Percentiles rank a stretch among this genome's conserved stretches.
Evolutionary conservation across 2,888 invertebrate species (phyloP).

Genomic region (Himalopsyche kuldschensis): DNA sequence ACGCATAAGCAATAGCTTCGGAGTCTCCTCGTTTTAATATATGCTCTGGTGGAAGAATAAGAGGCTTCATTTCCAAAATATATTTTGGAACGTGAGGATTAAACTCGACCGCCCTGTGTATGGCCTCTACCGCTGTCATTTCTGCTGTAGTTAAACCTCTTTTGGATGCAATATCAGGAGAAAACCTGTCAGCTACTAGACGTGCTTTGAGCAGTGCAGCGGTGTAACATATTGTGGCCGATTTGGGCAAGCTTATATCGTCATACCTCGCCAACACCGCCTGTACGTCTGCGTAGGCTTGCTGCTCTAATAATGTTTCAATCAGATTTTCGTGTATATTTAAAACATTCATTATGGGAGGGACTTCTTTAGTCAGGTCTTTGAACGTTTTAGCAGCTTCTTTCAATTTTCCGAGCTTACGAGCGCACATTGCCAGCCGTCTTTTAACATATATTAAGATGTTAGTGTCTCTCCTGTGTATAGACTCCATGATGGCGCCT

Average conservation of each 20-base stretch:
- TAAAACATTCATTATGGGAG: slow-evolving; percentile 90
- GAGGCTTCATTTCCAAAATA: slow-evolving; percentile 90
- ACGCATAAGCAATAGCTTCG: slow-evolving; percentile 95
- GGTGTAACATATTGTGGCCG: slow-evolving; percentile 93
- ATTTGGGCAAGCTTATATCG: slow-evolving; percentile 91
- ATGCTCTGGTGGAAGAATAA: slow-evolving; percentile 96
- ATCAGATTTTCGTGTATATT: slow-evolving; percentile 96
- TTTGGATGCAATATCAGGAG: slow-evolving; percentile 81
- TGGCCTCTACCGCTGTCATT: slow-evolving; percentile 90
- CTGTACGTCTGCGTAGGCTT: slow-evolving; percentile 95
- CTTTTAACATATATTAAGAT: slow-evolving; percentile 93
- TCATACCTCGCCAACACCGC: slow-evolving; percentile 64
- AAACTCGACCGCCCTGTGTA: slow-evolving; percentile 94
- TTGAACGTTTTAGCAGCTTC: slow-evolving; percentile 97
- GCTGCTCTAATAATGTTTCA: slow-evolving; percentile 92
- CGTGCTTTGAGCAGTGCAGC: slow-evolving; percentile 91
- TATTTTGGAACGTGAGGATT: slow-evolving; percentile 98
- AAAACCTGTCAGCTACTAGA: slow-evolving; percentile 87
- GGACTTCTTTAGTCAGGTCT: slow-evolving; percentile 94
- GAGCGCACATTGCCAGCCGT: slow-evolving; percentile 95
- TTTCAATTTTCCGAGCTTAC: slow-evolving; percentile 89
- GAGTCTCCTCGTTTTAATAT: slow-evolving; percentile 94
- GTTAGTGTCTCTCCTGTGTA: slow-evolving; percentile 87
- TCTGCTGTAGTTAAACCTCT: slow-evolving; percentile 83
- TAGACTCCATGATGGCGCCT: slow-evolving; percentile 71